These are phyloP conservation scores for Antigone vipio DNA, from an alignment of 2,113 vertebrate species.

Conservation along the genomic window DNA sequence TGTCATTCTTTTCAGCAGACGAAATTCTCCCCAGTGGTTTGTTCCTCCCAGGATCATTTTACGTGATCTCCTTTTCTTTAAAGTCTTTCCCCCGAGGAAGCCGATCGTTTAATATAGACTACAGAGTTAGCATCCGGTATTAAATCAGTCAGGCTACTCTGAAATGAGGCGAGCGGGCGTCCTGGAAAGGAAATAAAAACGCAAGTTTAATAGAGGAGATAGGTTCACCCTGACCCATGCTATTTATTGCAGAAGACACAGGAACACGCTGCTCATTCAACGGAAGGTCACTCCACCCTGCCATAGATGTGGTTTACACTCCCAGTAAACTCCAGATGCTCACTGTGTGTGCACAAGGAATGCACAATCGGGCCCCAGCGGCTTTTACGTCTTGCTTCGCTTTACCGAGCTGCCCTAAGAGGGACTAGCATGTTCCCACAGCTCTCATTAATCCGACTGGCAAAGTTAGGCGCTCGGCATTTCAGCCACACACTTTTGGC, in stretches of 20 bases:
- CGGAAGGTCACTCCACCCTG: background rate
- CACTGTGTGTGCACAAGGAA: background rate
- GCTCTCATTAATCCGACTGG: background rate
- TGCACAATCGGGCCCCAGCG: background rate
- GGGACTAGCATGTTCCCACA: background rate
- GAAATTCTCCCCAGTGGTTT: conserved; percentile 24
- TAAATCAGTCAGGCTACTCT: conserved; percentile 78
- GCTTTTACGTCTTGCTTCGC: background rate
- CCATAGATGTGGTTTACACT: background rate
- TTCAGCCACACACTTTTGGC: background rate
- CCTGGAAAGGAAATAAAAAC: conserved; percentile 73
- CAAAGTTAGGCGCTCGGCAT: background rate
- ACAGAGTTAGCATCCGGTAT: conserved; percentile 78
- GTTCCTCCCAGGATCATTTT: conserved; percentile 3
- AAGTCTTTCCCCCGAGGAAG: conserved; percentile 52
- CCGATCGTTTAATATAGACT: conserved; percentile 81
- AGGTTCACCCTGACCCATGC: background rate
- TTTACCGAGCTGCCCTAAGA: background rate
- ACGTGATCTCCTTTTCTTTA: conserved; percentile 31
- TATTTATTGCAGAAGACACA: background rate
- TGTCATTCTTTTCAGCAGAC: conserved; percentile 20
- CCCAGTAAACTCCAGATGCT: background rate
- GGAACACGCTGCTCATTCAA: background rate
- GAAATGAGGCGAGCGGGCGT: conserved; percentile 81
- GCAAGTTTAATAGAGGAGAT: background rate